Conservation (phyloP, 1,140 invertebrate genomes). For the Drosophila burlai region DNA sequence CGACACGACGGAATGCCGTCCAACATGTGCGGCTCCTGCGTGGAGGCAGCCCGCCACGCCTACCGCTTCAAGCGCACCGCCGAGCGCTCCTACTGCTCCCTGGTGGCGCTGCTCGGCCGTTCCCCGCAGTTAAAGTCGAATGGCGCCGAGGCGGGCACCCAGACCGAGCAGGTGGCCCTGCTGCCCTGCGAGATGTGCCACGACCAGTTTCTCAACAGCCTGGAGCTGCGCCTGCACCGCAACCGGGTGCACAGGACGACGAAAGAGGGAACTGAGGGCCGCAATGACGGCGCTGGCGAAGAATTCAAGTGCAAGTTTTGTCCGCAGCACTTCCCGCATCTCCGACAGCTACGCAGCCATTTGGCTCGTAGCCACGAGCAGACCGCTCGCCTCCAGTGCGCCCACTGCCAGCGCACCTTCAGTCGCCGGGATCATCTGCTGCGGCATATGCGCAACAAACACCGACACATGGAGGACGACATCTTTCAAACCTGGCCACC, state of each 20-base stretch:
- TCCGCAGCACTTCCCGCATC: slow-evolving; percentile 53
- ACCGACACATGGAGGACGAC: slow-evolving; percentile 36
- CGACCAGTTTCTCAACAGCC: slow-evolving; percentile 63
- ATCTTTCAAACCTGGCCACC: slow-evolving; percentile 6
- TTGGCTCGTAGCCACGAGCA: slow-evolving; percentile 61
- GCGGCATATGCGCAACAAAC: slow-evolving; percentile 68
- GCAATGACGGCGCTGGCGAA: slow-evolving; percentile 5
- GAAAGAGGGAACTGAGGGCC: slow-evolving; percentile 5
- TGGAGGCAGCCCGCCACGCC: slow-evolving; percentile 65
- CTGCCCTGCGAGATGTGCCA: slow-evolving; percentile 74
- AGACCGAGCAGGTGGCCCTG: slow-evolving; percentile 68
- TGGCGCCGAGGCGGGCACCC: slow-evolving; percentile 62
- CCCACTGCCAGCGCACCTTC: slow-evolving; percentile 61
- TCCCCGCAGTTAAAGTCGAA: slow-evolving; percentile 27
- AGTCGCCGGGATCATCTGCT: slow-evolving; percentile 69
- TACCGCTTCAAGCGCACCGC: slow-evolving; percentile 71
- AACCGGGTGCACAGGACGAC: slow-evolving; percentile 42
- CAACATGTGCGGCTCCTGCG: slow-evolving; percentile 69
- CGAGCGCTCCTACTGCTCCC: slow-evolving; percentile 69
- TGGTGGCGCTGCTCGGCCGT: slow-evolving; percentile 55
- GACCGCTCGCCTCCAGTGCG: slow-evolving; percentile 47
- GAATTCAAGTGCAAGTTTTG: slow-evolving; percentile 71
- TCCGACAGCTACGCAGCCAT: slow-evolving; percentile 66
- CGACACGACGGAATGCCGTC: slow-evolving; percentile 66
- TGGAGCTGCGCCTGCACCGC: slow-evolving; percentile 69